phyloP scores from a whole-genome alignment of 2,888 invertebrate genomes.

The Rhogogaster chlorosoma region DNA sequence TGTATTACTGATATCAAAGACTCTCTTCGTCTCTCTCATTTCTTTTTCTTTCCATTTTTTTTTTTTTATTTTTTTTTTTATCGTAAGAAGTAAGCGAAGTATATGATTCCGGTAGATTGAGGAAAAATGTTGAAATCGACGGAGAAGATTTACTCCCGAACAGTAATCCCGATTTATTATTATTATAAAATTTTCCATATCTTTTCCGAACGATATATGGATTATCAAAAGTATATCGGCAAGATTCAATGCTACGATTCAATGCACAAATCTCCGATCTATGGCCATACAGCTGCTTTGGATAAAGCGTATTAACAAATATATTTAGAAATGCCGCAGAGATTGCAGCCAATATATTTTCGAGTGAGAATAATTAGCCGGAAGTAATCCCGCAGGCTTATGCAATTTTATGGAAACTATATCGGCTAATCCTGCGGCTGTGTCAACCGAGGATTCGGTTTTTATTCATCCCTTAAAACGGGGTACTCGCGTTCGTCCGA shows the following conservation, averaged over 20 bases:
- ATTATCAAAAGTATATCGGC: neutral
- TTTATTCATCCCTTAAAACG: neutral
- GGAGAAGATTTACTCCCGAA: neutral
- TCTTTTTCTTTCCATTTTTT: neutral
- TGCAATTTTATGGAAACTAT: neutral
- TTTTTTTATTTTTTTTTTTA: neutral
- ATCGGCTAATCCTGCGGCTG: neutral
- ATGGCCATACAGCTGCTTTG: neutral
- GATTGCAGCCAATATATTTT: neutral
- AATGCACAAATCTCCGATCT: neutral
- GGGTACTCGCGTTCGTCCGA: neutral
- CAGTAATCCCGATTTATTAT: constrained; percentile 5
- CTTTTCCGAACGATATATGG: neutral
- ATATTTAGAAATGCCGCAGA: neutral
- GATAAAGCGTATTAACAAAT: neutral
- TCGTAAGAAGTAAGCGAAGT: constrained; percentile 25
- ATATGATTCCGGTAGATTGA: neutral
- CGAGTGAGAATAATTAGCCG: neutral
- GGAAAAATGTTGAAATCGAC: constrained; percentile 7
- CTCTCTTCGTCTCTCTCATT: neutral
- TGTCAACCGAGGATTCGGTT: neutral
- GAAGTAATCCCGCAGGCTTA: neutral
- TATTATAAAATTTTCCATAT: neutral
- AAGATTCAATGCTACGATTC: neutral
- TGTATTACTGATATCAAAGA: neutral